Conservation (phyloP, 2,888 invertebrate species). For the Calameuta filiformis region DNA sequence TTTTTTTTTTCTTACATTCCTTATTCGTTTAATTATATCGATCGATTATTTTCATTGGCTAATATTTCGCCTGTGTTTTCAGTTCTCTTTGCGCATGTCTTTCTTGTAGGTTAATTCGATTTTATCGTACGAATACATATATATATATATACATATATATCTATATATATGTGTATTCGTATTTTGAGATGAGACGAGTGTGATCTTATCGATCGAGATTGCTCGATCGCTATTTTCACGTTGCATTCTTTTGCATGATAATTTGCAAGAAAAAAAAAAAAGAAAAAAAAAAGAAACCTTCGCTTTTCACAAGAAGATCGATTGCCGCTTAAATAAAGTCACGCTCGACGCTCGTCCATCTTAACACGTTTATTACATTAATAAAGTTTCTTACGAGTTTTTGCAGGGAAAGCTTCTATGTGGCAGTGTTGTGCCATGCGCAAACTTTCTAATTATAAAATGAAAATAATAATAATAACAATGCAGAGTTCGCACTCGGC, state of each 20-base stretch:
- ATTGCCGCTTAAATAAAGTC: too few species aligned
- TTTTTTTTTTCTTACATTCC: constrained; percentile 29
- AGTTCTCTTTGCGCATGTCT: constrained; percentile 27
- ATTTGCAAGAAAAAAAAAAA: too few species aligned
- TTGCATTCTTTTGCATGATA: too few species aligned
- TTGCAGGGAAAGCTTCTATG: constrained; percentile 53
- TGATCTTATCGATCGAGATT: too few species aligned
- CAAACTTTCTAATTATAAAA: constrained; percentile 23
- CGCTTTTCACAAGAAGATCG: too few species aligned
- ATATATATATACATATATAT: too few species aligned
- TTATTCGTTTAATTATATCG: constrained; percentile 27
- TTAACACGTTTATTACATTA: constrained; percentile 3
- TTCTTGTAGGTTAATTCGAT: constrained; percentile 22
- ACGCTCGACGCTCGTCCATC: too few species aligned
- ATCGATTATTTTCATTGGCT: too few species aligned
- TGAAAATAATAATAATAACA: not conserved
- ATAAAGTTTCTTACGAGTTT: constrained; percentile 32
- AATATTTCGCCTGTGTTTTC: not conserved
- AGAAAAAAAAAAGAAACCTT: too few species aligned
- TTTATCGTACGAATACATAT: not conserved
- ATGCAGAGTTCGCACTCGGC: not conserved
- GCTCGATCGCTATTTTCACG: not conserved
- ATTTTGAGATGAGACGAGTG: too few species aligned
- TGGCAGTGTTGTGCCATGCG: constrained; percentile 46
- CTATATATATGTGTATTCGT: too few species aligned